A percentile compares a stretch with the other conserved stretches of the same genome.
phyloP scores from a whole-genome alignment of 2,113 vertebrate species.

The Spilogale gracilis region DNA sequence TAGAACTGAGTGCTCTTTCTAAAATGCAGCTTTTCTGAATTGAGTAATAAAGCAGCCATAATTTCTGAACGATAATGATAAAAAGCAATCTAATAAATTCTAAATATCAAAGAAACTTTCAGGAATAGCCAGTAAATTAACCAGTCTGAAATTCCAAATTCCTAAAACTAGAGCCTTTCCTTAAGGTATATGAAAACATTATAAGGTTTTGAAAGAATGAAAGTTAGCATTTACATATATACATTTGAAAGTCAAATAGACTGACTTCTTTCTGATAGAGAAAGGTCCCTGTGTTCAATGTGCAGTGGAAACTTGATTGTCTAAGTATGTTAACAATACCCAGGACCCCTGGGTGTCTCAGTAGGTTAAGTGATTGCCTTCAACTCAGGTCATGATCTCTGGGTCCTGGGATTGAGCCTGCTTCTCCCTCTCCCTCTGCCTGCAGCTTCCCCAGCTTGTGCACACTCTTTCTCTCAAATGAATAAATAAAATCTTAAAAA shows the following conservation, averaged over 20 bases:
- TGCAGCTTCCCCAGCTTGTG: too few species aligned
- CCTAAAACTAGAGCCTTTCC: conserved; percentile 31
- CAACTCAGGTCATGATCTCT: too few species aligned
- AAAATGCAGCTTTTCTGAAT: conserved; percentile 48
- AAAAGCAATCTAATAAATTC: conserved; percentile 20
- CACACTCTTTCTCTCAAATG: too few species aligned
- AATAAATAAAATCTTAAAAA: too few species aligned
- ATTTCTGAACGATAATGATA: conserved; percentile 43
- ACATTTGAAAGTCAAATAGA: conserved; percentile 50
- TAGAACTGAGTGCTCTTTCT: background rate
- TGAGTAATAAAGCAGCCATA: background rate
- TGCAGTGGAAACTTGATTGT: background rate
- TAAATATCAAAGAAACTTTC: conserved; percentile 62
- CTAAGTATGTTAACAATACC: background rate
- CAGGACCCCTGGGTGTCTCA: too few species aligned
- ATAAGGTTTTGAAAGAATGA: background rate
- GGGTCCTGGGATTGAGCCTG: too few species aligned
- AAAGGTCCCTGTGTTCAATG: conserved; percentile 15
- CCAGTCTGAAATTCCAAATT: conserved; percentile 25
- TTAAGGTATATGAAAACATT: conserved; percentile 46
- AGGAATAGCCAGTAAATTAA: conserved; percentile 41
- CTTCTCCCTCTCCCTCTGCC: too few species aligned
- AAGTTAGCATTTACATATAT: conserved; percentile 9
- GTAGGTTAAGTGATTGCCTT: too few species aligned
- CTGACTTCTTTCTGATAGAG: background rate